Conservation (phyloP, 2,888 invertebrate genomes). For the Calameuta filiformis region DNA sequence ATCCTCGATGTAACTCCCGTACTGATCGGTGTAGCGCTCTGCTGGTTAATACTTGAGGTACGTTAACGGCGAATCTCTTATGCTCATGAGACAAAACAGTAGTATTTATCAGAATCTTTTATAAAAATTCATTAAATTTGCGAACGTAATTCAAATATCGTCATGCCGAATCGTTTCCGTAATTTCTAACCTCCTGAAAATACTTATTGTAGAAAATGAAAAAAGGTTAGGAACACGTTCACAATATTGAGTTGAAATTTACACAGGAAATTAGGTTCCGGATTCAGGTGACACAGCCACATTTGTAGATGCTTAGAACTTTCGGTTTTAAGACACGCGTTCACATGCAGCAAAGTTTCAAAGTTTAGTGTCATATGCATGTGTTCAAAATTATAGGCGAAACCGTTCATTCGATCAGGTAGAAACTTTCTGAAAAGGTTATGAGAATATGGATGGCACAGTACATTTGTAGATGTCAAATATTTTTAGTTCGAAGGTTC, state of each 20-base stretch:
- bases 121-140: not conserved
- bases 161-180: not conserved
- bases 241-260: not conserved
- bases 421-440: too few relatives aligned
- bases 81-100: not conserved
- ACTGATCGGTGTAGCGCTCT: not conserved
- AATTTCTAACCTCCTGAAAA: not conserved
- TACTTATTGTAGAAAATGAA: not conserved
- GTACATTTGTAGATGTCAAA: too few relatives aligned
- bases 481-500: not conserved
- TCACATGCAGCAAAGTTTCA: too few relatives aligned
- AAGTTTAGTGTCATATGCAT: too few relatives aligned
- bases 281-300: not conserved
- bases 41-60: slow-evolving; percentile 3
- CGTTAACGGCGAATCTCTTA: not conserved
- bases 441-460: too few relatives aligned
- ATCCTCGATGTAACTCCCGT: not conserved
- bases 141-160: not conserved
- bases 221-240: not conserved
- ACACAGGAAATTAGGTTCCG: not conserved
- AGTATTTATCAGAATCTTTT: not conserved
- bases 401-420: too few relatives aligned
- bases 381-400: too few relatives aligned
- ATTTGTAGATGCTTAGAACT: not conserved
- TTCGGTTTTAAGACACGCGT: too few relatives aligned